Percentiles rank a stretch among this genome's conserved stretches.
Evolutionary conservation across 1,140 invertebrate genomes (phyloP).

Genomic region (Bombus balteatus): DNA sequence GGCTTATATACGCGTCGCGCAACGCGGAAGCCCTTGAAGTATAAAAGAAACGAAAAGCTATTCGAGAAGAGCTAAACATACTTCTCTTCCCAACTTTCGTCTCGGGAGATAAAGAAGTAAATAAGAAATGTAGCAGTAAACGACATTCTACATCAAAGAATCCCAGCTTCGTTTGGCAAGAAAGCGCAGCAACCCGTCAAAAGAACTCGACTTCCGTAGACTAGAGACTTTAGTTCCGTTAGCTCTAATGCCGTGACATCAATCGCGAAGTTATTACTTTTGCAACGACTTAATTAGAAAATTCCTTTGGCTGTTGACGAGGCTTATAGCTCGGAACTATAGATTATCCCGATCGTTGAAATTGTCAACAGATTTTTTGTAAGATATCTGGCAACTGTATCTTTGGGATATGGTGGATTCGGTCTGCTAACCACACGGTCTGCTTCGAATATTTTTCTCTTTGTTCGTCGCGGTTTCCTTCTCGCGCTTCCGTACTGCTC

Average conservation of each 20-base stretch:
- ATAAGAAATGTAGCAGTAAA: not conserved
- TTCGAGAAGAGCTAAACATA: not conserved
- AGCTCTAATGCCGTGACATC: not conserved
- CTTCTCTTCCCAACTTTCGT: not conserved
- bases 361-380: not conserved
- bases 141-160: not conserved
- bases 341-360: too few relatives aligned
- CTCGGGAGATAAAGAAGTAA: not conserved
- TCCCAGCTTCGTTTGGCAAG: not conserved
- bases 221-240: not conserved
- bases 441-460: conserved; percentile 28
- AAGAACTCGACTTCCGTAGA: not conserved
- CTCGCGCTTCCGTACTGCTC: conserved; percentile 1
- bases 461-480: not conserved
- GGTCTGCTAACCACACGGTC: not conserved
- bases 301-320: not conserved
- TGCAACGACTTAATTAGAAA: not conserved
- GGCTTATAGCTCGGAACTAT: not conserved
- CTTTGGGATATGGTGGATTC: too few relatives aligned
- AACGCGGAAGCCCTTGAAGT: not conserved
- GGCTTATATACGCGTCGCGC: too few relatives aligned
- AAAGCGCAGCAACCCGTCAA: not conserved
- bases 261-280: not conserved
- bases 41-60: not conserved
- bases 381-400: conserved; percentile 3